Evolutionary conservation across 1,140 invertebrate species (phyloP).

Genomic region (Mycetomoellerius zeteki): DNA sequence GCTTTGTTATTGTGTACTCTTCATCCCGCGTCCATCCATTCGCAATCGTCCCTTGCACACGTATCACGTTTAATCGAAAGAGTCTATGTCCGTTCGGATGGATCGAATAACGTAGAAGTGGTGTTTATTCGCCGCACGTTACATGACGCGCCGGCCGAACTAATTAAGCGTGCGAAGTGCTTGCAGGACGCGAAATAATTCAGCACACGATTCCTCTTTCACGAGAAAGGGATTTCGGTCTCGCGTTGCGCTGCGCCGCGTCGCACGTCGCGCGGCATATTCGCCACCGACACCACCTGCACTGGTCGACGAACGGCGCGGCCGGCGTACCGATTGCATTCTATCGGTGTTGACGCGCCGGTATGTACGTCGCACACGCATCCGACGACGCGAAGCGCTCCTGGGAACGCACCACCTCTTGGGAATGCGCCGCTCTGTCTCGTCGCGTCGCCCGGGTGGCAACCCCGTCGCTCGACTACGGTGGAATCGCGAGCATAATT

Average conservation of each 20-base stretch:
- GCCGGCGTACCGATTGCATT: slow-evolving; percentile 56
- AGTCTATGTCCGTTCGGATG: not conserved
- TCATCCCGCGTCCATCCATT: not conserved
- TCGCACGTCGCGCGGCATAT: not conserved
- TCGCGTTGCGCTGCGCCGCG: not conserved
- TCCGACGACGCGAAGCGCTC: not conserved
- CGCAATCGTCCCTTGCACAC: not conserved
- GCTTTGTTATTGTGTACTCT: not conserved
- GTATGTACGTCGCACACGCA: slow-evolving; percentile 37
- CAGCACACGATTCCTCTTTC: slow-evolving; percentile 42
- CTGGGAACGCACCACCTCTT: slow-evolving; percentile 45
- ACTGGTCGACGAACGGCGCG: slow-evolving; percentile 44
- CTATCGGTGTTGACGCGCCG: slow-evolving; percentile 29
- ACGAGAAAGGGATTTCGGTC: slow-evolving; percentile 62
- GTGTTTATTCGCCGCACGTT: slow-evolving; percentile 43
- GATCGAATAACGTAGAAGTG: slow-evolving; percentile 3
- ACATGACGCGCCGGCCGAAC: slow-evolving; percentile 23
- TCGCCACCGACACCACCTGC: not conserved
- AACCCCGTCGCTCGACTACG: not conserved
- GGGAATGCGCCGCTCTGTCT: slow-evolving; percentile 32
- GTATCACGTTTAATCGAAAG: slow-evolving; percentile 19
- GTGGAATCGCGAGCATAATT: slow-evolving; percentile 32
- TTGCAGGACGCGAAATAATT: slow-evolving; percentile 42
- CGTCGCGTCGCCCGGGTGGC: not conserved
- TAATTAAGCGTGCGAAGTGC: slow-evolving; percentile 45